Conservation (phyloP, 2,113 vertebrate genomes). For the Camelus bactrianus region DNA sequence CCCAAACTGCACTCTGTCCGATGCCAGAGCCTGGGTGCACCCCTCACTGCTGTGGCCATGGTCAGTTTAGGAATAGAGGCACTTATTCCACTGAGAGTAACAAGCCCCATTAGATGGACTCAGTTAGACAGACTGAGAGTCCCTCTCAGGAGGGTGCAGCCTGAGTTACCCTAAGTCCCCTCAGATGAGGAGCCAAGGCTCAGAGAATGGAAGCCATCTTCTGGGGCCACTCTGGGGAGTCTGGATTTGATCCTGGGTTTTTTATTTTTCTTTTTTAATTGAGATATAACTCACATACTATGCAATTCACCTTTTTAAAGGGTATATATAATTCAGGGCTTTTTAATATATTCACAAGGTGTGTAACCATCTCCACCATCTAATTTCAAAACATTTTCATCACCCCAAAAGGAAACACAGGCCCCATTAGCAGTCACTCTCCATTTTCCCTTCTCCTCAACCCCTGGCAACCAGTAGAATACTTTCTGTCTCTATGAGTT, state of each 20-base stretch:
- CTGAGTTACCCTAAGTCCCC: neutral
- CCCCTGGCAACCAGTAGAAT: neutral
- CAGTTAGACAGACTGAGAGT: neutral
- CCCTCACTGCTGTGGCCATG: neutral
- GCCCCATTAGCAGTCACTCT: neutral
- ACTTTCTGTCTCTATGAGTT: neutral
- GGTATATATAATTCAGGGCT: neutral
- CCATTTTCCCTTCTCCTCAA: neutral
- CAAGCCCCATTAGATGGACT: neutral
- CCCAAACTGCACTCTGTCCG: neutral
- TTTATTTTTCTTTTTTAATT: neutral
- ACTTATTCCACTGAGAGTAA: no score
- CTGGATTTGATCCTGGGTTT: neutral
- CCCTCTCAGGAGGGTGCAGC: neutral
- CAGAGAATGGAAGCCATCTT: neutral
- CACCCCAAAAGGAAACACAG: neutral
- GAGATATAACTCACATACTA: neutral
- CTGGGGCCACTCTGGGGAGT: neutral
- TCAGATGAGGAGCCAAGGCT: neutral
- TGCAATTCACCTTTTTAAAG: neutral
- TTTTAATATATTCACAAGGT: neutral
- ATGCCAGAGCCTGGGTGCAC: neutral
- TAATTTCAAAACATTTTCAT: slow-evolving; percentile 9
- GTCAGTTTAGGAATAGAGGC: neutral
- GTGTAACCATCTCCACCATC: neutral